Evolutionary conservation across 2,113 vertebrate species (phyloP).

Genomic region (Taurulus bubalis): DNA sequence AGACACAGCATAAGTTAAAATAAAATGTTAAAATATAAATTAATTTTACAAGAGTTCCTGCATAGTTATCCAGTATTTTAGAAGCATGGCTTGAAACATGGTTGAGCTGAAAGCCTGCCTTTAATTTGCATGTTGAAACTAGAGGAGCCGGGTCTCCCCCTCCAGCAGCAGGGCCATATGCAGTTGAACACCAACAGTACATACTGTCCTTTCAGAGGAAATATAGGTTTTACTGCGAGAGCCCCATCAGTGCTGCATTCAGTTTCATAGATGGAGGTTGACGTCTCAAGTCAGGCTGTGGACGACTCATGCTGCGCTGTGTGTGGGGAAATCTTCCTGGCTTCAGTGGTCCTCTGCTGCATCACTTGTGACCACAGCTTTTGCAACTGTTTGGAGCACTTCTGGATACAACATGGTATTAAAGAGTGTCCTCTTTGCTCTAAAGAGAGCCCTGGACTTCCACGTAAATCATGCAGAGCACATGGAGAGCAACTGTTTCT

Average conservation of each 20-base stretch:
- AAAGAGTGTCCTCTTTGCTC: conserved; percentile 63
- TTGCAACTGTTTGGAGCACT: conserved; percentile 58
- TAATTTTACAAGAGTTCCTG: not conserved
- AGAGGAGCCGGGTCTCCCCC: conserved; percentile 22
- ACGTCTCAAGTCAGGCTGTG: conserved; percentile 25
- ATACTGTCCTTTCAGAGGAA: conserved; percentile 25
- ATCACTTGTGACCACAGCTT: conserved; percentile 52
- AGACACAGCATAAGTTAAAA: not conserved
- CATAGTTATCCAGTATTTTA: not conserved
- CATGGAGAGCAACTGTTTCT: conserved; percentile 43
- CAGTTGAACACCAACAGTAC: conserved; percentile 22
- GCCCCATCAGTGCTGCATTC: conserved; percentile 18
- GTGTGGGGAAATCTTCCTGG: conserved; percentile 55
- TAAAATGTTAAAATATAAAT: not conserved
- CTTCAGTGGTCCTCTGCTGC: conserved; percentile 65
- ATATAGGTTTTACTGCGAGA: not conserved
- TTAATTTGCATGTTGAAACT: conserved; percentile 4
- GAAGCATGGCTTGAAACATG: conserved; percentile 1
- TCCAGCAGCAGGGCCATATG: not conserved
- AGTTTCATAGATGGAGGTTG: conserved; percentile 49
- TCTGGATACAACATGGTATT: conserved; percentile 54
- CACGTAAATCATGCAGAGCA: conserved; percentile 36
- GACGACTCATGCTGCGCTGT: conserved; percentile 57
- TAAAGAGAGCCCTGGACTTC: conserved; percentile 30
- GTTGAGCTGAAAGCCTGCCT: not conserved